Base-by-base conservation (phyloP, 2,797 vertebrate genomes). In the Euthynnus affinis region DNA sequence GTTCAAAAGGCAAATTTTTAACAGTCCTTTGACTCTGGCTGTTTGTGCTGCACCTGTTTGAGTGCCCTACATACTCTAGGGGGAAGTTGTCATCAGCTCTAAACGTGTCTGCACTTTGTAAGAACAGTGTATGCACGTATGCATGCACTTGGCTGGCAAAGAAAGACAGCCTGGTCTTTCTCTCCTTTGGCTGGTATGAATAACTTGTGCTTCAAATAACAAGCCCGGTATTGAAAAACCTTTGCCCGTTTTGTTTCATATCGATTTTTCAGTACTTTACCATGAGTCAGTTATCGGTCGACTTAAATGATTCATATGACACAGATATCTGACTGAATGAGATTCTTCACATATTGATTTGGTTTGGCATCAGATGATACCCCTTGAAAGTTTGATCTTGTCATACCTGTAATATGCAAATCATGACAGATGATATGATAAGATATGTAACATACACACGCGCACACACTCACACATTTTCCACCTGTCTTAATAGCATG, bases 1-100 rank as follows among this genome's bases (percentile, higher is more conserved):
- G 22, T 69, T 76, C 13, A 74, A 42, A 69, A 52, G 64, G 37
- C 34, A 52, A 20, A 53, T 84, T 72, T 79, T 60, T 42, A 10
- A 58, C 34, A 18, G 74, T 74, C 46, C 60, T 78, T 72, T 5
- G 27, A 66, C 60, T 67, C 44, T 0, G 46, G 29, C 53, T 83
- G 62, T 85, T 84, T 71, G 74, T 66, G 64, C 32, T 79, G 83
- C 91, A 91, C 86, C 87, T 92, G 90, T 87, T 84, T 58, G 71
- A 80, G 63, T 84, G 65, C 60, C 55, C 74, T 56, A 72, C 76
- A 88, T 90, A 73, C 79, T 85, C 56, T 51, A 46, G 62, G 6
- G 53, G 52, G 76, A 81, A 76, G 81, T 80, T 91, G 91, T 92
- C 88, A 86, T 88, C 89, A 67, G 71, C 59, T 88, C 71, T 66